phyloP scores from a whole-genome alignment of 2,888 invertebrate species.

The Phoenoteleia sp. region DNA sequence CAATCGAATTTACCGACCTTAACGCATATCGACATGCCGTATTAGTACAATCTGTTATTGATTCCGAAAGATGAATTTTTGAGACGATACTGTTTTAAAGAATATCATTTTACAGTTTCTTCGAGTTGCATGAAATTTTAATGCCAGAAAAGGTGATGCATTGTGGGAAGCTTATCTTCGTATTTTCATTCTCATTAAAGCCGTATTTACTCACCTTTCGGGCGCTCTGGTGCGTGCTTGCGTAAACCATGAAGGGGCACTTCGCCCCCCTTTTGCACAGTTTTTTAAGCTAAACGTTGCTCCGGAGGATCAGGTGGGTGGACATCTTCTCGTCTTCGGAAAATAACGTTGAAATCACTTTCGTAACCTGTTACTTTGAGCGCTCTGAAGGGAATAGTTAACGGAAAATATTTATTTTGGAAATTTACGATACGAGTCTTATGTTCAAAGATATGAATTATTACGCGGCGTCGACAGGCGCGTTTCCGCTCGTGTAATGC shows the following conservation, averaged over 20 bases:
- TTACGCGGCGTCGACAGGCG: conserved; percentile 44
- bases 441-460: conserved; percentile 57
- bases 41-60: conserved; percentile 58
- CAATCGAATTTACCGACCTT: conserved; percentile 36
- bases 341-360: conserved; percentile 96
- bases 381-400: conserved; percentile 87
- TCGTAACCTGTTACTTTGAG: conserved; percentile 97
- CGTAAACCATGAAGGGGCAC: conserved; percentile 97
- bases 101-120: conserved; percentile 39
- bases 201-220: conserved; percentile 89
- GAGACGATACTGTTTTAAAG: conserved; percentile 27
- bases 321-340: conserved; percentile 92
- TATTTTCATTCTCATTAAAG: conserved; percentile 49
- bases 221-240: conserved; percentile 95
- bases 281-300: conserved; percentile 94
- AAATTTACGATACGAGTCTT: no score
- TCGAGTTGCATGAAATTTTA: conserved; percentile 46
- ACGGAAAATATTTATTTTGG: neutral
- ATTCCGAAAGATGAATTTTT: conserved; percentile 35
- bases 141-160: conserved; percentile 45
- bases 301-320: conserved; percentile 93
- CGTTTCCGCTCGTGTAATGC: conserved; percentile 61
- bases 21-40: conserved; percentile 49
- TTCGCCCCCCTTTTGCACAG: conserved; percentile 97
- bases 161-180: conserved; percentile 49